Conservation (phyloP, 2,113 vertebrate genomes). For the Heptranchias perlo region DNA sequence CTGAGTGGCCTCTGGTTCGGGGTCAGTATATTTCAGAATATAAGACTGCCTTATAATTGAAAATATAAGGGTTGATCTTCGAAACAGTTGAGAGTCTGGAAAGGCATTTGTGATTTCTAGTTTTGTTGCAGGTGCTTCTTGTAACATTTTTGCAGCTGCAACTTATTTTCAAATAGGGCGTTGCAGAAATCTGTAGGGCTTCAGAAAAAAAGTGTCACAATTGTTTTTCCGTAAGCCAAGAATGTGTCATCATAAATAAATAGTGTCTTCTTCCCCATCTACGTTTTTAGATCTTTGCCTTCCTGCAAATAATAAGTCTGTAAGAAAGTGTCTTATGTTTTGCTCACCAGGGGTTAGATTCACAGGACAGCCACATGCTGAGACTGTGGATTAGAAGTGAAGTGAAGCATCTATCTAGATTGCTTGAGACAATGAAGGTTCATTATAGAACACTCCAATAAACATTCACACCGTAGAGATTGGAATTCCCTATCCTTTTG, state of each 20-base stretch:
- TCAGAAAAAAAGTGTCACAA: background rate
- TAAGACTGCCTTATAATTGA: background rate
- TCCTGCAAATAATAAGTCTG: background rate
- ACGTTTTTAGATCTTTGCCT: constrained; percentile 12
- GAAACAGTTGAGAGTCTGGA: background rate
- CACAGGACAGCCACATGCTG: constrained; percentile 34
- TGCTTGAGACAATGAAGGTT: background rate
- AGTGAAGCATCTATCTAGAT: background rate
- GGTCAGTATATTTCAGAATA: background rate
- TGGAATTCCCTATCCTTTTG: background rate
- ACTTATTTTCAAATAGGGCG: background rate
- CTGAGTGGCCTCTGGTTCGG: background rate
- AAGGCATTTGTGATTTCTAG: background rate
- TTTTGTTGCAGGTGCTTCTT: background rate
- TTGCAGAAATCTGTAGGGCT: background rate
- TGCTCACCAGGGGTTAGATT: background rate
- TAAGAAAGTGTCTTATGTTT: background rate
- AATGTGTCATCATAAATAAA: constrained; percentile 6
- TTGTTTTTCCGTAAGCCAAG: background rate
- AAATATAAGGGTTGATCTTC: background rate
- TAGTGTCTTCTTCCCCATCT: background rate
- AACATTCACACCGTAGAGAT: background rate
- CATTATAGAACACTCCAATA: constrained; percentile 11
- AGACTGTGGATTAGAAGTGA: constrained; percentile 22
- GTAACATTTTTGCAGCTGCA: background rate